phyloP scores from a whole-genome alignment of 2,113 vertebrate genomes.

The Dendrocopos noguchii region DNA sequence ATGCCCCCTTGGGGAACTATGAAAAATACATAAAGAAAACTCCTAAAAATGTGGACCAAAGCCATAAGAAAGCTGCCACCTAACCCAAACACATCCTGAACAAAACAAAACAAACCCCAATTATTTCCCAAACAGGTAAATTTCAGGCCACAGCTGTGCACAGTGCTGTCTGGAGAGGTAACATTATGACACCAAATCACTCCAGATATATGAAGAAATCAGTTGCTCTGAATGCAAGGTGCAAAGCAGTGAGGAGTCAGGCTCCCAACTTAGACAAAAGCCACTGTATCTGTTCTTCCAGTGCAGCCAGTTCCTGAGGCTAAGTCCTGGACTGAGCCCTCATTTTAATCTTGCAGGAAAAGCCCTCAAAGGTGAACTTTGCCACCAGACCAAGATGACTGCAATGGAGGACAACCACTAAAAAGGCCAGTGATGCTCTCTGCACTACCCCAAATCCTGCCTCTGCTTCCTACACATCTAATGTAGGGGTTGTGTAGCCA shows the following conservation, averaged over 20 bases:
- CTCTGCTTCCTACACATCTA: accelerated
- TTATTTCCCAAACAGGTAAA: background rate
- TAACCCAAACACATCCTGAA: background rate
- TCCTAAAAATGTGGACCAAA: background rate
- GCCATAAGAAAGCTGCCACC: background rate
- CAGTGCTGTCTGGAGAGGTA: background rate
- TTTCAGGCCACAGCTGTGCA: background rate
- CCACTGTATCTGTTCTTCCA: background rate
- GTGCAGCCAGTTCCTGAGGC: background rate
- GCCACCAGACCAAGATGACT: background rate
- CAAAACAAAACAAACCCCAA: background rate
- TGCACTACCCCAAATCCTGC: background rate
- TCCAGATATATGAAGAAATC: background rate
- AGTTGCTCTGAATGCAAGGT: background rate
- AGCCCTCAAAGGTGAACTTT: background rate
- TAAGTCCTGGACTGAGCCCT: background rate
- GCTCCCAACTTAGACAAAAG: background rate
- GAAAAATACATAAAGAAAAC: conserved; percentile 36
- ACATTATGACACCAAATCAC: background rate
- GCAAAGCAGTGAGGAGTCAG: background rate
- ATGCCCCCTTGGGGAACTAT: conserved; percentile 32
- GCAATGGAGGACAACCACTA: background rate
- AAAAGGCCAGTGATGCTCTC: background rate
- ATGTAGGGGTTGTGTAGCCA: background rate
- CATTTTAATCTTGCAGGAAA: background rate